Base-by-base conservation (phyloP, 2,888 invertebrate genomes). In the Eupithecia dodoneata region DNA sequence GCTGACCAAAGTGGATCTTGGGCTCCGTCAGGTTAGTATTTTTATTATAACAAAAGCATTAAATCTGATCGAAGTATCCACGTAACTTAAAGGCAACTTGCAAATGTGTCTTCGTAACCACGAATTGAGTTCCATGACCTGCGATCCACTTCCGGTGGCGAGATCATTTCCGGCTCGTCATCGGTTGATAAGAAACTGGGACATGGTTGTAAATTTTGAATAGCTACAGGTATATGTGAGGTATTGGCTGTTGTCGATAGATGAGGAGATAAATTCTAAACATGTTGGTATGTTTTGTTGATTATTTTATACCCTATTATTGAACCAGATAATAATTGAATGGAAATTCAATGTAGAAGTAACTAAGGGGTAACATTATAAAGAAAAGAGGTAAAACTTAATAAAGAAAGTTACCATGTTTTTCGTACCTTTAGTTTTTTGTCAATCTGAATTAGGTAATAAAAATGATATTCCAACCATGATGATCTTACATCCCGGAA, bases 91-190 rank as follows among this genome's bases (percentile, higher is more conserved):
- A 42, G 85, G 80, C 83, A 82, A 85, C 80, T 89, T 88, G 90
- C 89, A 87, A 91, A 90, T 90, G 87, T 87, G 89, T 90, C 89
- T 91, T 90, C 86, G 87, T 88, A 88, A 87, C 87, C 83, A 83
- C 84, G 83, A 84, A 86, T 86, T 86, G 89, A 88, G 92, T 92
- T 93, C 90, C 89, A 87, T 91, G 94, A 93, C 93, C 92, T 85
- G 87, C 82, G 83, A 87, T 83, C 85, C 83, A 87, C 87, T 91
- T 92, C 93, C 93, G 89, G 86, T 80, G 88, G 83, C 89, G 90
- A 92, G 92, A 92, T 91, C 88, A 88, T 88, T 92, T 93, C 92
- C 93, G 90, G 87, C 85, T 83, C 79, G 83, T 86, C 87, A 77
- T 75, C 85, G 85, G 85, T 80, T 87, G 88, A 88, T 89, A 89